Percentiles rank a stretch among this genome's conserved stretches.
phyloP scores from a whole-genome alignment of 1,140 invertebrate species.

The Druon quercuslanigerum region DNA sequence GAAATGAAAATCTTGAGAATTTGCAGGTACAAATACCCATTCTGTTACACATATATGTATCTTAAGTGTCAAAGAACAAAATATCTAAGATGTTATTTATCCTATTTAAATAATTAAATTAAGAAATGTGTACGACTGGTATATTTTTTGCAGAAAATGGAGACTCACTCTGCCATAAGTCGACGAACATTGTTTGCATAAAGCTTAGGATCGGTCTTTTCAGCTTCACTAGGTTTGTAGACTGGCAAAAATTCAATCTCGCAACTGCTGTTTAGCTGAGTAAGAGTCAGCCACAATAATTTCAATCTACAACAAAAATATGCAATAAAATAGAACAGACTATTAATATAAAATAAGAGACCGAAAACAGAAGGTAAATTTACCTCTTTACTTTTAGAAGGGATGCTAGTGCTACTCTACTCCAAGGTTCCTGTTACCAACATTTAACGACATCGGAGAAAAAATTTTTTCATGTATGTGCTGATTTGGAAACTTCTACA shows the following conservation, averaged over 20 bases:
- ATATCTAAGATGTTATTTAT: neutral
- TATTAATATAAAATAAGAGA: constrained; percentile 30
- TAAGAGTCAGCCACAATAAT: constrained; percentile 92
- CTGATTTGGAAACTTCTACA: too few relatives aligned
- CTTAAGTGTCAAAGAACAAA: neutral
- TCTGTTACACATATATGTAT: neutral
- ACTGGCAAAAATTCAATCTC: constrained; percentile 97
- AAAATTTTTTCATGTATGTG: constrained; percentile 9
- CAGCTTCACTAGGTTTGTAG: constrained; percentile 90
- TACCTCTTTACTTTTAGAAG: too few relatives aligned
- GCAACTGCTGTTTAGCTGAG: constrained; percentile 91
- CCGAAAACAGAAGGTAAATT: neutral
- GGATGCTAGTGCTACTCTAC: too few relatives aligned
- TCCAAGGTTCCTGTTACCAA: too few relatives aligned
- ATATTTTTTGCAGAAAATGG: neutral
- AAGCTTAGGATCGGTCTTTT: constrained; percentile 90
- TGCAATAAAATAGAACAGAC: constrained; percentile 9
- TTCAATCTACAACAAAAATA: constrained; percentile 80
- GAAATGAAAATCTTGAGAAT: too few relatives aligned
- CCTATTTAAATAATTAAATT: constrained; percentile 34
- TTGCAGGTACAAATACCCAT: neutral
- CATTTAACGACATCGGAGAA: neutral
- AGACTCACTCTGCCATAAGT: constrained; percentile 92
- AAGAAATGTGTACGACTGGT: constrained; percentile 14
- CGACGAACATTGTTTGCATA: constrained; percentile 93